Evolutionary conservation across 2,797 vertebrate species (phyloP), one percentile per base, ranked within the genome.

Genomic region (Dermochelys coriacea): DNA sequence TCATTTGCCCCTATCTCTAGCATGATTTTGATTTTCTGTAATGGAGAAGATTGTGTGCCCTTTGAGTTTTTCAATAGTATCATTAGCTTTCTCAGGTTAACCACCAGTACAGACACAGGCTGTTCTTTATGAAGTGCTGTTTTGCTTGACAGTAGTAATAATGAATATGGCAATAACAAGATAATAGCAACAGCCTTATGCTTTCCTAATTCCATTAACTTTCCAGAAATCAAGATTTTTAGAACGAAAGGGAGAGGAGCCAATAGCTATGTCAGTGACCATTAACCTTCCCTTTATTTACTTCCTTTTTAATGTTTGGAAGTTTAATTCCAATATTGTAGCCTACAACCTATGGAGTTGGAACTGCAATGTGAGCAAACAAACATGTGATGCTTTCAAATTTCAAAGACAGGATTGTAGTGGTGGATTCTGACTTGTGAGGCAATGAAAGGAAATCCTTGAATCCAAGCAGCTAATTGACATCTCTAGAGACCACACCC

Each of bases 271-370:
- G 8, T n/a, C 68, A 61, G 29, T 54, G 81, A 95, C 83, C 61
- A 91, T 91, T 90, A 97, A 90, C 41, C 77, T 95, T 93, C 27
- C 23, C 85, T 95, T 95, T 82, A 87, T 87, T 95, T 95, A 92
- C 88, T 0, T 2, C 57, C 90, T 93, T 91, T 82, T 37, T 80
- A 87, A 80, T 84, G 2, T 93, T 79, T 49, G 80, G 8, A 80
- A 92, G 82, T 93, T 93, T 88, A 84, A 79, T 88, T 91, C 91
- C 85, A 82, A 45, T 18, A 49, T 91, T 50, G 8, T 21, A 85
- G 87, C 51, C 89, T 88, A 81, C 27, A 84, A 75, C 49, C 51
- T 95, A 41, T 57, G 57, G 37, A 88, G 27, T 1, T 59, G 27
- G 91, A 34, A 64, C 21, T 49, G 37, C 68, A 85, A 54, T 81